Conservation (phyloP, 2,113 vertebrate genomes). For the Isurus oxyrinchus region DNA sequence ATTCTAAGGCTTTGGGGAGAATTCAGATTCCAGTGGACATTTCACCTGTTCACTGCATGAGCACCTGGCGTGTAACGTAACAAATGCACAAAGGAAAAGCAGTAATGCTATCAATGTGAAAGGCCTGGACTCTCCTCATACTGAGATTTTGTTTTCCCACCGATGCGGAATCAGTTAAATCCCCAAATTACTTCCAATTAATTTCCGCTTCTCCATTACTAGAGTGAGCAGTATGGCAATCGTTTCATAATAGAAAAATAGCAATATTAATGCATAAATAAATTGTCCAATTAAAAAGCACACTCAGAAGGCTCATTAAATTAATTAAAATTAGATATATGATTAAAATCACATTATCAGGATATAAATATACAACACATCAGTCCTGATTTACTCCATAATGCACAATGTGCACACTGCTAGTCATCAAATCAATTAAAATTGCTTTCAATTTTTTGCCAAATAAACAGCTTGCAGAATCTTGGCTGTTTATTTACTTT, state of each 20-base stretch:
- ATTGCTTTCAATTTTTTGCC: background rate
- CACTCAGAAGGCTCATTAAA: conserved; percentile 28
- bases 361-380: background rate
- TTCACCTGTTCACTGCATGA: background rate
- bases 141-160: no score
- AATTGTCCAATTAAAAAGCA: conserved; percentile 26
- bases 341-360: background rate
- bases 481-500: background rate
- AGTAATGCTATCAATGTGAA: background rate
- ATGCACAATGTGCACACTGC: no score
- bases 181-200: background rate
- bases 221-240: background rate
- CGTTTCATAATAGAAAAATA: background rate
- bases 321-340: conserved; percentile 19
- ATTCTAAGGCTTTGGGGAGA: background rate
- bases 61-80: background rate
- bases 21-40: background rate
- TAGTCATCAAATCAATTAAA: background rate
- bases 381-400: background rate
- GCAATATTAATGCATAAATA: background rate
- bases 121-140: no score
- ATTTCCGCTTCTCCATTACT: background rate
- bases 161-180: background rate
- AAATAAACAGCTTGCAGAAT: background rate
- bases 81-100: background rate